These are phyloP conservation scores for Eupelmus urozonus DNA, from an alignment of 2,888 invertebrate genomes.

Conservation along the genomic window DNA sequence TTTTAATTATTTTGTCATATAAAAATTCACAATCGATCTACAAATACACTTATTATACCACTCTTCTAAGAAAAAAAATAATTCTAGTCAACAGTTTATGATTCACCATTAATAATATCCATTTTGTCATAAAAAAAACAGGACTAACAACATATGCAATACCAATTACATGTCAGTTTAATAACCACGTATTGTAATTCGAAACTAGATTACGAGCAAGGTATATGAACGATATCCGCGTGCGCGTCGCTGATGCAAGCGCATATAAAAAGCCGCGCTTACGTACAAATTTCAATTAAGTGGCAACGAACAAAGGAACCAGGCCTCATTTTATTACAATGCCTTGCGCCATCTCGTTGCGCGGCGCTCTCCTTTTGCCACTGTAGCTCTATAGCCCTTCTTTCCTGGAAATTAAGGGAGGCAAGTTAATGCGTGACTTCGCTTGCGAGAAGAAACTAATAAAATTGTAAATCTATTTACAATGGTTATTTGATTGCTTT, in stretches of 20 bases:
- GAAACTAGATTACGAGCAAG: not conserved
- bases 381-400: not conserved
- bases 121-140: too few relatives aligned
- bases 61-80: too few relatives aligned
- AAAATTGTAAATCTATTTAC: not conserved
- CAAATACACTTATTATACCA: too few relatives aligned
- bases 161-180: too few relatives aligned
- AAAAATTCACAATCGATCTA: too few relatives aligned
- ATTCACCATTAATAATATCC: too few relatives aligned
- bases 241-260: not conserved
- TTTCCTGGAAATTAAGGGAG: not conserved
- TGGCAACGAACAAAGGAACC: constrained; percentile 12
- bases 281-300: constrained; percentile 39
- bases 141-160: too few relatives aligned
- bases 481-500: too few relatives aligned
- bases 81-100: too few relatives aligned
- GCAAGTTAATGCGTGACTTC: not conserved
- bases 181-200: not conserved
- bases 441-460: not conserved
- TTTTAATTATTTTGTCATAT: too few relatives aligned
- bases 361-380: too few relatives aligned
- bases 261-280: constrained; percentile 5
- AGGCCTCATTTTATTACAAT: constrained; percentile 33
- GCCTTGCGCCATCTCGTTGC: not conserved
- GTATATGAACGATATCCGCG: not conserved